Evolutionary conservation across 35 echinoderm and acorn worm genomes (phyloP), one percentile per base, ranked within the genome.

Genomic region (Strongylocentrotus purpuratus): DNA sequence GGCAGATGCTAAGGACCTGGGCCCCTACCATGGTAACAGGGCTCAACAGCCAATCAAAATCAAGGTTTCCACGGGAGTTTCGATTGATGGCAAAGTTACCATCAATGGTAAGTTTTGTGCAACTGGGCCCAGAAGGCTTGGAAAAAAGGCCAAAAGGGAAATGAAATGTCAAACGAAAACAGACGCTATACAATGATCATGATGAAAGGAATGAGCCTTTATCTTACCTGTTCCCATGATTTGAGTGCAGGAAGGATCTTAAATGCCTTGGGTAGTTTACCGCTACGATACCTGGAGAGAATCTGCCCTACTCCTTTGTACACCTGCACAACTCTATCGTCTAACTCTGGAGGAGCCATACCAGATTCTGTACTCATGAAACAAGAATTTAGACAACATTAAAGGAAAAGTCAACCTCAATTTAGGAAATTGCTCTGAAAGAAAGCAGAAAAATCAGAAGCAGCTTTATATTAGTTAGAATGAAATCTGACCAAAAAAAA

Each of bases 181-280:
- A 85, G 70, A 85, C 17, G 70, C 70, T 41, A 41, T 41, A 41
- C 35, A n/a, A n/a, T n/a, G 35, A 41, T 41, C 0, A 41, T 41
- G 35, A 41, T 41, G 35, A 41, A 41, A 41, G 35, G 35, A 85
- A 31, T 85, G 15, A 85, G 17, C 15, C 31, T 85, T 87, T 87
- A 28, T 2, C 95, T 94, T 61, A 99, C 98, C 98, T 99, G 97
- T 99, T 99, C 98, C 98, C 98, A 99, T 33, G 91, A 45, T 41
- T 94, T 94, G 7, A 99, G 71, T 15, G 96, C 95, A 25, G 98
- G 98, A 32, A 99, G 46, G 88, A 99, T 95, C 91, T 99, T 99
- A 60, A 99, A 97, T 18, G 98, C 98, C 85, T 97, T 99, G 11
- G 98, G 98, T 20, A 99, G 95, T 87, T 99, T 97, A 14, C 97